These are phyloP conservation scores for Parapristionchus giblindavisi DNA, from an alignment of 2,888 invertebrate genomes.

Conservation along the genomic window DNA sequence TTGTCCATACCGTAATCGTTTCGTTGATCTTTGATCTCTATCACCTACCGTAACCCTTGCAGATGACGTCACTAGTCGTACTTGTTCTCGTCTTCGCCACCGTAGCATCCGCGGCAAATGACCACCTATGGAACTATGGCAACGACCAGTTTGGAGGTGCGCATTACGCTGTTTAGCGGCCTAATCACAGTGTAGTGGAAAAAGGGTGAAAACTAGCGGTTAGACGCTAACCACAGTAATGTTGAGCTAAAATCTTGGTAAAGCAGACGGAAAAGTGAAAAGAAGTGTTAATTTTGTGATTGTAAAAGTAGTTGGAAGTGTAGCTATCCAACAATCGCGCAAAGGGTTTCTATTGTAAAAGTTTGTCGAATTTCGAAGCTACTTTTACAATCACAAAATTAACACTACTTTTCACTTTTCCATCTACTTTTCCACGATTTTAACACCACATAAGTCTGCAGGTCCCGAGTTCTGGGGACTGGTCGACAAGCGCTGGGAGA, in stretches of 20 bases:
- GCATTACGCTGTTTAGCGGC: background rate
- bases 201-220: background rate
- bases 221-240: conserved; percentile 3
- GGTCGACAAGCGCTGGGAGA: conserved; percentile 94
- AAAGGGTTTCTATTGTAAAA: too few relatives aligned
- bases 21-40: background rate
- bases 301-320: too few relatives aligned
- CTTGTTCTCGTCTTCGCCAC: background rate
- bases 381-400: too few relatives aligned
- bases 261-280: too few relatives aligned
- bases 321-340: too few relatives aligned
- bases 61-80: conserved; percentile 18
- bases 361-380: too few relatives aligned
- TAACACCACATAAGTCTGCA: too few relatives aligned
- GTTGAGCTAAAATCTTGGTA: too few relatives aligned
- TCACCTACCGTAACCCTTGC: too few relatives aligned
- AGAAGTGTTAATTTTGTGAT: too few relatives aligned
- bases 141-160: background rate
- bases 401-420: too few relatives aligned
- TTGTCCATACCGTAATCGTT: background rate
- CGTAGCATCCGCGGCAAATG: background rate
- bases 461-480: conserved; percentile 97
- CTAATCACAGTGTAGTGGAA: background rate
- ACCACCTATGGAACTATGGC: background rate
- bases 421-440: too few relatives aligned